phyloP scores from a whole-genome alignment of 2,888 invertebrate genomes.

The Mythimna lalbum region DNA sequence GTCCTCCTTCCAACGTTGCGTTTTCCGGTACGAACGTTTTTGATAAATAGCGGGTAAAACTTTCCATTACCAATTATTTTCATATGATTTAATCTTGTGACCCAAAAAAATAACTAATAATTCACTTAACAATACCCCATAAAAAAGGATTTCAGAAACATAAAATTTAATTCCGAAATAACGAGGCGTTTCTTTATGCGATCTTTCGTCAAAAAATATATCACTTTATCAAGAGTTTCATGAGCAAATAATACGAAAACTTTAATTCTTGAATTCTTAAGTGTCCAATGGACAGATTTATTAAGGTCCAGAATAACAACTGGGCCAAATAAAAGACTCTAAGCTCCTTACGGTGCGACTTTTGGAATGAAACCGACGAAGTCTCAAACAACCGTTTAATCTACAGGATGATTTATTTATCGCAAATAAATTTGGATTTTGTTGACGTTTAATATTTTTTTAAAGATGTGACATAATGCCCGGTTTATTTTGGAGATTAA shows the following conservation, averaged over 20 bases:
- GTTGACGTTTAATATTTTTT: conserved; percentile 49
- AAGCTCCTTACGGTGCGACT: conserved; percentile 73
- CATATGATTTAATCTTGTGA: background rate
- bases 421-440: conserved; percentile 50
- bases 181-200: conserved; percentile 61
- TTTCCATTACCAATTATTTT: background rate
- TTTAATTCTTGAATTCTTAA: conserved; percentile 74
- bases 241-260: conserved; percentile 76
- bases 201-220: conserved; percentile 67
- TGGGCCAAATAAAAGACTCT: conserved; percentile 70
- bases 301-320: conserved; percentile 76
- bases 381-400: conserved; percentile 69
- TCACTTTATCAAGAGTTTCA: conserved; percentile 76
- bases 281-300: conserved; percentile 82
- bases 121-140: conserved; percentile 31
- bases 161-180: conserved; percentile 51
- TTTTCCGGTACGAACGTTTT: too few species aligned
- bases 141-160: conserved; percentile 45
- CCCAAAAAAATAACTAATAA: conserved; percentile 11
- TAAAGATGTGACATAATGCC: background rate
- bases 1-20: too few species aligned
- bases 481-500: background rate
- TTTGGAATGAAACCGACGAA: conserved; percentile 78
- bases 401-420: conserved; percentile 74
- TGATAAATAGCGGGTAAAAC: background rate